Evolutionary conservation across 2,113 vertebrate genomes (phyloP), one percentile per base, ranked within the genome.

Genomic region (Clarias batrachus): DNA sequence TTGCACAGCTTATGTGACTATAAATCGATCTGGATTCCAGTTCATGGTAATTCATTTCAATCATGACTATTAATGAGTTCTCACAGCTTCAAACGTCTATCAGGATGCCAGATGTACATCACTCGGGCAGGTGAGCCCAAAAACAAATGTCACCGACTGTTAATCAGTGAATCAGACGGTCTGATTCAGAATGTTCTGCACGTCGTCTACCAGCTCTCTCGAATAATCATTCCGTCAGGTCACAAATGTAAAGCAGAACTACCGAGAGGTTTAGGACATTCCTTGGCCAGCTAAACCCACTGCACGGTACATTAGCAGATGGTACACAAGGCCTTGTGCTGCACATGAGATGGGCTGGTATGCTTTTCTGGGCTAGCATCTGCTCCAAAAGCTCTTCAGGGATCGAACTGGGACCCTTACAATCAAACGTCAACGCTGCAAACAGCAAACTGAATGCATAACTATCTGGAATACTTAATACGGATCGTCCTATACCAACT

Each of bases 41-140:
- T 66, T 78, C 62, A 54, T 85, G n/a, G 13, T 16, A 52, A 14
- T 66, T 63, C 17, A 85, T 65, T 66, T 70, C 25, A 68, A 86
- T 80, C 21, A 66, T 70, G 85, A 78, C 62, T 56, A 27, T 57
- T 54, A 68, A 79, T 54, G 74, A 63, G 52, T 70, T 86, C 65
- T 71, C 52, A 21, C 21, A 10, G 7, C 41, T 54, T 41, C 30
- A 13, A 8, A 66, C 19, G 60, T 33, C 52, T 11, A 12, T 60
- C 63, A 57, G 62, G 37, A 85, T 37, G 77, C 63, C 66, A 68
- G 56, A 86, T 41, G n/a, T n/a, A 80, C 4, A 86, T 79, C 52
- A n/a, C 2, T 68, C 17, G 70, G 14, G 65, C 77, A 71, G 85
- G 63, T 81, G 85, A 81, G 85, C 21, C 33, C 65, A 71, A 30